These are phyloP conservation scores for Julus scanicus DNA, from an alignment of 2,888 invertebrate genomes.

Conservation along the genomic window DNA sequence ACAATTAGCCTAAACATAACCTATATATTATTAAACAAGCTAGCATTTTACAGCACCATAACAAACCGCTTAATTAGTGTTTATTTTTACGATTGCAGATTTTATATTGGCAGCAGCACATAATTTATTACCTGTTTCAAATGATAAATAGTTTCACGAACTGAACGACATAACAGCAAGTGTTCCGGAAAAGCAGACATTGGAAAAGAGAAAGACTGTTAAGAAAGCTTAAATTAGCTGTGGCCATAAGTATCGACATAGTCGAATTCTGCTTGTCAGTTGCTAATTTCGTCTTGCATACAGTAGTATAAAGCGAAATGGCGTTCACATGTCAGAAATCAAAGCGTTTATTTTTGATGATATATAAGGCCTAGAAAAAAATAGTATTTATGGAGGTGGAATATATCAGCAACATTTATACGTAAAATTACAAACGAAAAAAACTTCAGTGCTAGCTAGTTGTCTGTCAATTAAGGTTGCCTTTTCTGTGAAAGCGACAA, in stretches of 20 bases:
- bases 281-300: neutral
- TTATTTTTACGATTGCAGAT: neutral
- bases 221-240: neutral
- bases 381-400: neutral
- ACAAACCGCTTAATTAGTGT: neutral
- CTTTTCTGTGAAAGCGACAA: neutral
- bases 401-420: constrained; percentile 4
- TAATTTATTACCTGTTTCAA: constrained; percentile 1
- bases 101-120: neutral
- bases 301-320: neutral
- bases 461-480: constrained; percentile 15
- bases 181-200: neutral
- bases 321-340: neutral
- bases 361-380: neutral
- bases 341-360: neutral
- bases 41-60: no score
- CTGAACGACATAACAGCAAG: neutral
- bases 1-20: no score
- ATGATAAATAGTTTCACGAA: neutral
- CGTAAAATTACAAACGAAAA: neutral
- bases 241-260: neutral
- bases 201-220: neutral
- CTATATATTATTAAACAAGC: no score
- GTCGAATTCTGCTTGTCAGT: neutral
- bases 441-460: neutral